Base-by-base conservation (phyloP, 1,140 invertebrate genomes). In the Philopotamus ludificatus region DNA sequence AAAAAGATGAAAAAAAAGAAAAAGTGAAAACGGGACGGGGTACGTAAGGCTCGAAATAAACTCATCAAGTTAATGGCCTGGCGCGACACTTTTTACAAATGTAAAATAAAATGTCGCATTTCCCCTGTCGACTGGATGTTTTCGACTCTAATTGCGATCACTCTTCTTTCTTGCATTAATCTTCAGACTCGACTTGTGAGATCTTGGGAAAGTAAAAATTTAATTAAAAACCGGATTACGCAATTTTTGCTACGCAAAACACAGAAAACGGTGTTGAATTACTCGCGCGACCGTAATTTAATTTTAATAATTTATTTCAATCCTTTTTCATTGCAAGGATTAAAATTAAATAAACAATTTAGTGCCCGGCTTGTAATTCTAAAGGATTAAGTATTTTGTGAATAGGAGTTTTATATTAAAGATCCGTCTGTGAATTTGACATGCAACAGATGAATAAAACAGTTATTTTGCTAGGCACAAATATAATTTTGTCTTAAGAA, bases 41-140 rank as follows among this genome's bases (percentile, higher is more conserved):
- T 41, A 34, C 28, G 55, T 55, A 22, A 39, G 51, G 47, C 50
- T 58, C 47, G 68, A 67, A 70, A 65, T 67, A 70, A 70, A 70
- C 65, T 70, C 68, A 67, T 70, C 65, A 65, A 67, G 53, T 64
- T 67, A 67, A 67, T 70, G 68, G 65, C 50, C 47, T 61, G 51
- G 44, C 59, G 65, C 65, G 65, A 67, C 65, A 70, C 61, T 67
- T 65, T 65, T 67, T 63, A 55, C 54, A 61, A 55, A 59, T 65
- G 63, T 16, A 61, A 69, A 69, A 70, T 64, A 67, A 64, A 67
- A 70, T 58, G 57, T 63, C 61, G 47, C 54, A 59, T 68, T 65
- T 63, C 61, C 57, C 18, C 62, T 53, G 47, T 60, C 39, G 57
- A 39, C 61, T 34, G 45, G 44, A 39, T 55, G 23, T 3, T 45